Percentiles rank a stretch among this genome's conserved stretches.
Evolutionary conservation across 2,113 vertebrate genomes (phyloP).

Genomic region (Columbina picui): DNA sequence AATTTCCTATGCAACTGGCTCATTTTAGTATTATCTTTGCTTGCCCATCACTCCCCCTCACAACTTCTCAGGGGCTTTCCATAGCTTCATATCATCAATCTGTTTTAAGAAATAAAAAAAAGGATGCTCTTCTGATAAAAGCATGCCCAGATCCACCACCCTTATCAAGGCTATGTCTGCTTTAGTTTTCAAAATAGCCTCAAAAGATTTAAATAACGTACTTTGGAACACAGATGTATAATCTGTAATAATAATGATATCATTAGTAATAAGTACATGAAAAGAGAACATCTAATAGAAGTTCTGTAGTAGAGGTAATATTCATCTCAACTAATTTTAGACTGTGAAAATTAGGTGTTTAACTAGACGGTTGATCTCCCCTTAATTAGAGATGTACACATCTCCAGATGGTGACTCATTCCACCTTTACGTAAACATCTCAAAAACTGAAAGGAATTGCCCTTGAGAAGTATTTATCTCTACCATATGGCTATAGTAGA

Average conservation of each 20-base stretch:
- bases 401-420: not conserved
- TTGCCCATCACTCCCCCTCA: not conserved
- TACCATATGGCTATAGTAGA: not conserved
- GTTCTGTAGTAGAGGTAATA: not conserved
- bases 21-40: not conserved
- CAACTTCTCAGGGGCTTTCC: not conserved
- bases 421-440: not conserved
- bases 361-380: not conserved
- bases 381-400: not conserved
- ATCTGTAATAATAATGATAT: not conserved
- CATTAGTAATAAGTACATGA: not conserved
- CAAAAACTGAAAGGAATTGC: not conserved
- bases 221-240: constrained; percentile 19
- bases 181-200: not conserved
- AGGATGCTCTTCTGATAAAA: not conserved
- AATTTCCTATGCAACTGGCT: not conserved
- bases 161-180: not conserved
- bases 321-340: not conserved
- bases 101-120: constrained; percentile 34
- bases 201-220: constrained; percentile 5
- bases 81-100: constrained; percentile 18
- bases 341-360: not conserved
- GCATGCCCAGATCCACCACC: not conserved
- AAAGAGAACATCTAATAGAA: not conserved
- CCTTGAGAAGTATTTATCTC: not conserved